Percentiles rank a stretch among this genome's conserved stretches.
Evolutionary conservation across 2,113 vertebrate species (phyloP).

Genomic region (Nansenia antarctica): DNA sequence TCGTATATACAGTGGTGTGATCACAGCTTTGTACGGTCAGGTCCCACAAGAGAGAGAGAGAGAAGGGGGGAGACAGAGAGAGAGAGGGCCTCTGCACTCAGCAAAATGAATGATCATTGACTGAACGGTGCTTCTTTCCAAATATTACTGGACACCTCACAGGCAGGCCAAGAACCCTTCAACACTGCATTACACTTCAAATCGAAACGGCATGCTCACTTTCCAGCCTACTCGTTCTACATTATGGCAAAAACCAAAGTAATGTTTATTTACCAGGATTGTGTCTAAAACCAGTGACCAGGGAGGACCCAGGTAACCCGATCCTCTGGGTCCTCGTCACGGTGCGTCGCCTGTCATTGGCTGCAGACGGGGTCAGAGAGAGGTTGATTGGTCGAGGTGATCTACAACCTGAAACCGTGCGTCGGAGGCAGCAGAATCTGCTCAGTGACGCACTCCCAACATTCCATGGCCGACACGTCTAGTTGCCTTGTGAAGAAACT

Average conservation of each 20-base stretch:
- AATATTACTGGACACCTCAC: no score
- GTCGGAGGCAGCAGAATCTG: not conserved
- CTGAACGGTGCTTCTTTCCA: no score
- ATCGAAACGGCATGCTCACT: no score
- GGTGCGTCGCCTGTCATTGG: not conserved
- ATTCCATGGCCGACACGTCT: not conserved
- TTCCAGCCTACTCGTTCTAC: no score
- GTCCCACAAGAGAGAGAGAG: not conserved
- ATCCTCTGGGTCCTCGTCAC: not conserved
- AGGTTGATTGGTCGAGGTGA: slow-evolving; percentile 32
- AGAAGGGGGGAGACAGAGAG: no score
- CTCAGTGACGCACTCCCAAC: not conserved
- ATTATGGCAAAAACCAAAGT: no score
- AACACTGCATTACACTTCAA: not conserved
- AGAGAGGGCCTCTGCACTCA: not conserved
- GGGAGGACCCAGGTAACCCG: slow-evolving; percentile 17
- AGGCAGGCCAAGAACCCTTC: no score
- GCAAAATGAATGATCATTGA: not conserved
- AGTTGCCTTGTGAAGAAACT: not conserved
- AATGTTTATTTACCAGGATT: no score
- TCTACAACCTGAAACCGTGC: slow-evolving; percentile 14
- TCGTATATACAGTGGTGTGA: slow-evolving; percentile 46
- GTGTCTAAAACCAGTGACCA: slow-evolving; percentile 23
- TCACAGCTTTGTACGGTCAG: slow-evolving; percentile 62
- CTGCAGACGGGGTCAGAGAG: slow-evolving; percentile 15